Conservation (phyloP, 1,140 invertebrate genomes). For the Drosophila tropicalis region DNA sequence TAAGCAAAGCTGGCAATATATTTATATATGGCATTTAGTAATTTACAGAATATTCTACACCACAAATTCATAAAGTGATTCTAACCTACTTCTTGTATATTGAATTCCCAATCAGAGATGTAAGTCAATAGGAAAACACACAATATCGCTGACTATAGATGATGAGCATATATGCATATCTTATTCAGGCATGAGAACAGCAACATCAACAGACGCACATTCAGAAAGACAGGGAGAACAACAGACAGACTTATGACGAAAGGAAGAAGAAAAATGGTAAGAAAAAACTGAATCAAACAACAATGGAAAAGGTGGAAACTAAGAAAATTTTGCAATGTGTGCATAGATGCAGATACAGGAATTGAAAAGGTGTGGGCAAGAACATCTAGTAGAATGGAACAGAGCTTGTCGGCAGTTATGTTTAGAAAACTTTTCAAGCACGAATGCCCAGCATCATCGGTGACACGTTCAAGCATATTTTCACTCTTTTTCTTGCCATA, state of each 20-base stretch:
- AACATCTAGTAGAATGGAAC: constrained; percentile 10
- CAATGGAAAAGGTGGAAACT: constrained; percentile 36
- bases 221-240: background rate
- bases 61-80: background rate
- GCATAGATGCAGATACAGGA: constrained; percentile 32
- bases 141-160: constrained; percentile 34
- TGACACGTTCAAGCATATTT: constrained; percentile 73
- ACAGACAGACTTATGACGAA: constrained; percentile 10
- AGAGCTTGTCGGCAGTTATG: constrained; percentile 63
- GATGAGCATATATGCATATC: constrained; percentile 27
- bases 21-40: no score
- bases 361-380: background rate
- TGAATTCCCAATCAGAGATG: constrained; percentile 49
- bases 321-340: constrained; percentile 61
- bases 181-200: background rate
- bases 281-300: constrained; percentile 32
- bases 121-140: constrained; percentile 25
- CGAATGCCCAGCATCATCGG: constrained; percentile 64
- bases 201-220: background rate
- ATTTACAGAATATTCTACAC: no score
- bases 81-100: constrained; percentile 26
- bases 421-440: constrained; percentile 78
- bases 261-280: constrained; percentile 26
- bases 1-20: background rate
- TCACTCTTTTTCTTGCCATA: constrained; percentile 69